Percentiles rank a stretch among this genome's conserved stretches.
These are phyloP conservation scores for Prochilodus magdalenae DNA, from an alignment of 2,113 vertebrate genomes.

Conservation along the genomic window DNA sequence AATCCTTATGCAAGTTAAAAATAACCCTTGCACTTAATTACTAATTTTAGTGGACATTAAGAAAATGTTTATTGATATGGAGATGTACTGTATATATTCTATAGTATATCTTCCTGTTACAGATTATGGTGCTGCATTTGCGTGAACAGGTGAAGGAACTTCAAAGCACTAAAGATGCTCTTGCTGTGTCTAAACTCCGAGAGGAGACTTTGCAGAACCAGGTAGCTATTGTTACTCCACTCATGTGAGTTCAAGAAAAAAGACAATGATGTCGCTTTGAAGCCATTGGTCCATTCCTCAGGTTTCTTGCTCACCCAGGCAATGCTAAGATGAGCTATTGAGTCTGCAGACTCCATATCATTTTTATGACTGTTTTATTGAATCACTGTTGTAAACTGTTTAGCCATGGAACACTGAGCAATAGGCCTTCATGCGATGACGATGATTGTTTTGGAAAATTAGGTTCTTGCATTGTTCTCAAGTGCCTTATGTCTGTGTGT, in stretches of 20 bases:
- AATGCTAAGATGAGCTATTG: background rate
- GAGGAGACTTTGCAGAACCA: slow-evolving; percentile 88
- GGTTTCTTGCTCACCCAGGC: background rate
- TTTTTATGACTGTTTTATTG: background rate
- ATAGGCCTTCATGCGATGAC: too few relatives aligned
- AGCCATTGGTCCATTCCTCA: background rate
- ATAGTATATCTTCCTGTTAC: slow-evolving; percentile 35
- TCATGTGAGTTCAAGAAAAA: background rate
- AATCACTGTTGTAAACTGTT: background rate
- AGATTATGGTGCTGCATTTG: slow-evolving; percentile 87
- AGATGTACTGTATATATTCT: too few relatives aligned
- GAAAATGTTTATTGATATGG: background rate
- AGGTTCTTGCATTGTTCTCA: too few relatives aligned
- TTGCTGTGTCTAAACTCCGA: slow-evolving; percentile 80
- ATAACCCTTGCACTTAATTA: too few relatives aligned
- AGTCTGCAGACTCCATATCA: background rate
- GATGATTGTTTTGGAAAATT: too few relatives aligned
- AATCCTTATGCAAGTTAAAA: too few relatives aligned
- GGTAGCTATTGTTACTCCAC: slow-evolving; percentile 65
- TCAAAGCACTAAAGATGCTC: slow-evolving; percentile 79
- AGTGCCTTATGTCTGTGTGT: too few relatives aligned
- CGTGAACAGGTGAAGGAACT: slow-evolving; percentile 84
- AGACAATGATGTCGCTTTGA: background rate
- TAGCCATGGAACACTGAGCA: background rate
- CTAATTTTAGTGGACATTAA: too few relatives aligned